A percentile compares a stretch with the other conserved stretches of the same genome.
phyloP scores from a whole-genome alignment of 2,888 invertebrate species.

The Agonopterix heracliana region DNA sequence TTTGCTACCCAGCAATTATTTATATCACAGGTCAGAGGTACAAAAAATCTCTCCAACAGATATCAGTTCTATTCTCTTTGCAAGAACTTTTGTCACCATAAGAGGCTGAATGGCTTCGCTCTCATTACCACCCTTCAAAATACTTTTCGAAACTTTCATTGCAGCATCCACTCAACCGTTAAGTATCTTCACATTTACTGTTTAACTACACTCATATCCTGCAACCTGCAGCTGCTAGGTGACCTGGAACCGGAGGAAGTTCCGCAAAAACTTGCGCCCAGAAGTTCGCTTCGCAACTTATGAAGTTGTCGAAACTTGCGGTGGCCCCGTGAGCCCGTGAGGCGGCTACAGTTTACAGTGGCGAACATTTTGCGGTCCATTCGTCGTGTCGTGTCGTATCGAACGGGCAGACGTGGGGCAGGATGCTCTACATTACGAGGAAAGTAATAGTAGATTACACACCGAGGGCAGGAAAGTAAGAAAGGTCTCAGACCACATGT shows the following conservation, averaged over 20 bases:
- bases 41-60: no score
- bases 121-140: no score
- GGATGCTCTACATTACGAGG: slow-evolving; percentile 19
- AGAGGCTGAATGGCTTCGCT: no score
- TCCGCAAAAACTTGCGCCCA: slow-evolving; percentile 25
- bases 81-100: no score
- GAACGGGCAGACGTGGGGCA: slow-evolving; percentile 1
- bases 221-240: neutral
- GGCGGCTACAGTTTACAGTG: slow-evolving; percentile 41
- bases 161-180: no score
- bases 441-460: no score
- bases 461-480: no score
- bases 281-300: slow-evolving; percentile 42
- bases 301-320: slow-evolving; percentile 39
- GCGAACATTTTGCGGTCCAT: slow-evolving; percentile 40
- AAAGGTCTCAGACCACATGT: no score
- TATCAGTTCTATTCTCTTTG: no score
- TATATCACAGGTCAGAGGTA: no score
- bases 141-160: no score
- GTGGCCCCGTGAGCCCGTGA: slow-evolving; percentile 30
- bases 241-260: slow-evolving; percentile 5
- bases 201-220: neutral
- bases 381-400: slow-evolving; percentile 25
- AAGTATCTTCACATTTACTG: neutral
- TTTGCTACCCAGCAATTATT: no score